Base-by-base conservation (phyloP, 1,140 invertebrate species). In the Drosophila tsacasi region DNA sequence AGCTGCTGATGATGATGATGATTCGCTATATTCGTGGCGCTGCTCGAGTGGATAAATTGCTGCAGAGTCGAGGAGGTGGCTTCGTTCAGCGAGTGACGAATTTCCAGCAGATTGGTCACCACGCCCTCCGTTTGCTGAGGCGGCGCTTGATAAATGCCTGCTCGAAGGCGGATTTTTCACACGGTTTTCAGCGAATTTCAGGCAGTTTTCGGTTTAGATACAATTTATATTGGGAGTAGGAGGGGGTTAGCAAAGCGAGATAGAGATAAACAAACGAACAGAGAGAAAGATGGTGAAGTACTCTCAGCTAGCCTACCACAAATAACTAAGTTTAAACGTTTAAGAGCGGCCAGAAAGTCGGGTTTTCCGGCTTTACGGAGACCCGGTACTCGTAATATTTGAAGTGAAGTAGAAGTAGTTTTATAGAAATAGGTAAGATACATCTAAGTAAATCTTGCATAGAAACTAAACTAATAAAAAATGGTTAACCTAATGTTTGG, bases 91-190 rank as follows among this genome's bases (percentile, higher is more conserved):
- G 91, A 92, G 49, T 87, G 83, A 21, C 91, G 83, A 54, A 92
- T 92, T 32, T 92, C 91, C 50, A 92, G 71, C 49, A 92, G 77
- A 74, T 92, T 92, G 7, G 91, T 92, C 25, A 92, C 83, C 19
- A 81, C 68, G 23, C 81, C 84, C 19, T 92, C 91, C 67, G 66
- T 58, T 55, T 78, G 78, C 69, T 77, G 81, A 35, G 75, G 68
- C 50, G 84, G 69, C 52, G 89, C 49, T 52, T 76, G 69, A 76
- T 92, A 92, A 62, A 92, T 91, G 81, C 92, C 92, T 92, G 57
- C 19, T 69, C 54, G 5, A 23, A 6, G 32, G 15, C 21, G 32
- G 32, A 35, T 15, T 35, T 54, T 35, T 21, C n/a, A 9, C 7
- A 21, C 21, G n/a, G 13, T 27, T 64, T 64, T 64, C 2, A 47